Conservation (phyloP, 2,797 vertebrate species). For the Gadopsis bispinosus region DNA sequence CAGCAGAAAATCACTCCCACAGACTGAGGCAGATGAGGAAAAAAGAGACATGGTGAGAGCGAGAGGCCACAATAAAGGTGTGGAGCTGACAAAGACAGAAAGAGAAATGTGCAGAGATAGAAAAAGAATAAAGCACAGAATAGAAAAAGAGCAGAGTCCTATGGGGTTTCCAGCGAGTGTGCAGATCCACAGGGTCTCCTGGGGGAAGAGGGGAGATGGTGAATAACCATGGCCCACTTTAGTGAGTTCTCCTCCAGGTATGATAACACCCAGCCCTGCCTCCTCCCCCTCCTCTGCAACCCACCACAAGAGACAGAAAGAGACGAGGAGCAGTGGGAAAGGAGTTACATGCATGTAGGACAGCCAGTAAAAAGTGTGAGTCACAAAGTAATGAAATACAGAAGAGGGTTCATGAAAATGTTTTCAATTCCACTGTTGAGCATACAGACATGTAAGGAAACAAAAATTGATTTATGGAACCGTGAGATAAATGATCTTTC, state of each 20-base stretch:
- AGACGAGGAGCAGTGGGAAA: constrained; percentile 5
- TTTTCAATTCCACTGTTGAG: constrained; percentile 9
- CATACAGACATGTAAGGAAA: background rate
- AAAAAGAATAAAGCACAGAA: constrained; percentile 70
- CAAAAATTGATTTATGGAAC: background rate
- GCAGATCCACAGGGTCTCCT: constrained; percentile 68
- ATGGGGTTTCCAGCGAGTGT: constrained; percentile 61
- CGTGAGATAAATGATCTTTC: background rate
- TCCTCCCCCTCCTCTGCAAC: constrained; percentile 36
- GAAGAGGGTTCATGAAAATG: constrained; percentile 3
- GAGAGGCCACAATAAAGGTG: constrained; percentile 67
- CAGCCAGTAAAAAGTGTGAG: constrained; percentile 4
- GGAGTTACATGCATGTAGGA: constrained; percentile 41
- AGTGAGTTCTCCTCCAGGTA: constrained; percentile 78
- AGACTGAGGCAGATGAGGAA: constrained; percentile 56
- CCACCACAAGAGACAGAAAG: constrained; percentile 37
- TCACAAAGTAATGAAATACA: constrained; percentile 43
- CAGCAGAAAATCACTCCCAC: constrained; percentile 57
- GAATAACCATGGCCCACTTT: constrained; percentile 86
- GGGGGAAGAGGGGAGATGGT: constrained; percentile 77
- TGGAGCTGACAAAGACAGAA: constrained; percentile 46
- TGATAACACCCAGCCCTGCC: constrained; percentile 51
- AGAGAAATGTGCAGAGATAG: constrained; percentile 61
- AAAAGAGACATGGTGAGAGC: constrained; percentile 26
- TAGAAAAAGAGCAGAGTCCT: constrained; percentile 67